Conservation (phyloP, 2,113 vertebrate genomes). For the Serranochromis macrocephalus region DNA sequence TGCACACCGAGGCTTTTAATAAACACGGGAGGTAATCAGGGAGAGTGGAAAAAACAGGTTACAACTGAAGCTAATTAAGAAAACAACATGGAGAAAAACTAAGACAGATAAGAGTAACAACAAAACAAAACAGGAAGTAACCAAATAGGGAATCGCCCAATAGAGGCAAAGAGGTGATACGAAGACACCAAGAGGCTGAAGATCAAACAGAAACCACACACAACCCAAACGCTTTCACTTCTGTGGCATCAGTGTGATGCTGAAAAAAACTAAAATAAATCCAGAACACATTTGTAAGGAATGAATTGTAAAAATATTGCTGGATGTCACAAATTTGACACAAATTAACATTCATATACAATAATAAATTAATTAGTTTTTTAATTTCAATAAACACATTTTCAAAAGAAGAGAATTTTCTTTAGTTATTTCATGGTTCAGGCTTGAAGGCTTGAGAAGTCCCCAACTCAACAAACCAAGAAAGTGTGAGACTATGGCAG, state of each 20-base stretch:
- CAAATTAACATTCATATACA: not conserved
- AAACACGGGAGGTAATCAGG: not conserved
- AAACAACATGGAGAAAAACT: not conserved
- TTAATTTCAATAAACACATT: not conserved
- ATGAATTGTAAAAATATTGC: not conserved
- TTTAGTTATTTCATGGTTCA: not conserved
- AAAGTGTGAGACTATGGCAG: not conserved
- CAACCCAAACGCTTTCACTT: accelerated
- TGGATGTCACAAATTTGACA: not conserved
- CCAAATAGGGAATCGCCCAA: not conserved
- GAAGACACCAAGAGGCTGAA: not conserved
- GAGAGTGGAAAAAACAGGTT: not conserved
- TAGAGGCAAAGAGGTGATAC: not conserved
- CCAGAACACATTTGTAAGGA: not conserved
- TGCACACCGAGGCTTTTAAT: not conserved
- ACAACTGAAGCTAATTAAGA: not conserved
- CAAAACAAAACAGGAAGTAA: not conserved
- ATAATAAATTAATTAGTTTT: accelerated
- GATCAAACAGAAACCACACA: not conserved
- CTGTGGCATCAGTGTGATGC: not conserved
- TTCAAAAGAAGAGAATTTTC: not conserved
- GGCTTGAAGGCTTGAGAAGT: not conserved
- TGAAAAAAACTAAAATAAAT: not conserved
- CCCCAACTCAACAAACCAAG: not conserved
- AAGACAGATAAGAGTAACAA: not conserved